Base-by-base conservation (phyloP, 2,888 invertebrate genomes). In the Schizaphis graminum region DNA sequence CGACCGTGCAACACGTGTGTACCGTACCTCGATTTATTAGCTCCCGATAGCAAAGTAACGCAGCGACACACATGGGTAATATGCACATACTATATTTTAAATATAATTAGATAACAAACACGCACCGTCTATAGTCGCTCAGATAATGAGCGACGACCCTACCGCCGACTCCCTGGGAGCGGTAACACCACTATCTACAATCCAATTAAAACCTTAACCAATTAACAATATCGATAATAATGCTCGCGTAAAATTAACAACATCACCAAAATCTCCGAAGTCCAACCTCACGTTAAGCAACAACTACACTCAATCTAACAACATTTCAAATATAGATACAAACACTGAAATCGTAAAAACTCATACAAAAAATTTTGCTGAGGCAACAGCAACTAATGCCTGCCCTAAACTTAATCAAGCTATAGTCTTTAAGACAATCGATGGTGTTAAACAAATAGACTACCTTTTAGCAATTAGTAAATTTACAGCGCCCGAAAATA, bases 101-200 rank as follows among this genome's bases (percentile, higher is more conserved):
- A 85, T 85, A 41, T 85, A 85, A 35, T 41, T 85, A 85, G 84
- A 85, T 85, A 85, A 85, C 41, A 41, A 41, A 85, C 84, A 85
- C 24, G 84, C 84, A 41, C 41, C 16, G 84, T 5, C 35, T 24
- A 21, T 41, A 41, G 24, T 85, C 41, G 24, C 84, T 85, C 84
- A 41, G 84, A 85, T 85, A 41, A 85, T 85, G 41, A 8, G 84
- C 41, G 24, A 35, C 10, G 41, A 41, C 41, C 11, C 35, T 10
- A 85, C 26, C 11, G 84, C 41, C 84, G 8, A 3, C 41, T 10
- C 41, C 1, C 24, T 41, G 41, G 8, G 10, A 84, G 3, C 84
- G 41, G 84, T 3, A 41, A 8, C 84, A 84, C 24, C 84, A 41
- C 26, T 41, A 85, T 85, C 84, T 85, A 85, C 84, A 44, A 26